Base-by-base conservation (phyloP, 2,888 invertebrate species). In the Lacanobia oleracea region DNA sequence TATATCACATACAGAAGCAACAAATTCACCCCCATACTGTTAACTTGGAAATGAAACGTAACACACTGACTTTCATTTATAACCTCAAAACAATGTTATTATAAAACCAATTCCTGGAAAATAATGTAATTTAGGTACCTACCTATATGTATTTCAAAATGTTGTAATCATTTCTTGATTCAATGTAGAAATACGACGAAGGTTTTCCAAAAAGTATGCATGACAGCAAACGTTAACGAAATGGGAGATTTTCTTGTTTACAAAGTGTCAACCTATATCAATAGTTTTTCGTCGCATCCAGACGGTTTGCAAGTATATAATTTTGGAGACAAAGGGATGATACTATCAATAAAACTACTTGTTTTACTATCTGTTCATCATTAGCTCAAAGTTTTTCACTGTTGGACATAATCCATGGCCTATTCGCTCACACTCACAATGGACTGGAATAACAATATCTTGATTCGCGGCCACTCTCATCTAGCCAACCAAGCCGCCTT, bases 11-110 rank as follows among this genome's bases (percentile, higher is more conserved):
- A 69, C 0, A 77, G 1, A 18, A 77, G 9, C 9, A 70, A 61
- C 51, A 53, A 37, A 62, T 18, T 68, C 21, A 48, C 16, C 37
- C 54, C 70, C 84, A 84, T 84, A 63, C 23, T 80, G 73, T 10
- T 18, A 0, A 33, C 27, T 69, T 61, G 10, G 16, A 72, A 82
- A 70, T 70, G 59, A 51, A 14, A 16, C 2, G 4, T 10, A 37
- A 27, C 21, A 45, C 9, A 23, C 9, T 33, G 1, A 70, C 75
- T 57, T 12, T 2, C 4, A 67, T 83, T 75, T 82, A 83, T 83
- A 82, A 82, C 60, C 59, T 60, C 2, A 4, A 16, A 50, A 68
- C 33, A 51, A 27, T 7, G 10, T 18, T 5, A 63, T 79, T 67
- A 27, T 59, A 53, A 50, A 67, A 70, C 12, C 10, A 33, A 67